Conservation (phyloP, 2,797 vertebrate genomes). For the Toxotes lorentzi region DNA sequence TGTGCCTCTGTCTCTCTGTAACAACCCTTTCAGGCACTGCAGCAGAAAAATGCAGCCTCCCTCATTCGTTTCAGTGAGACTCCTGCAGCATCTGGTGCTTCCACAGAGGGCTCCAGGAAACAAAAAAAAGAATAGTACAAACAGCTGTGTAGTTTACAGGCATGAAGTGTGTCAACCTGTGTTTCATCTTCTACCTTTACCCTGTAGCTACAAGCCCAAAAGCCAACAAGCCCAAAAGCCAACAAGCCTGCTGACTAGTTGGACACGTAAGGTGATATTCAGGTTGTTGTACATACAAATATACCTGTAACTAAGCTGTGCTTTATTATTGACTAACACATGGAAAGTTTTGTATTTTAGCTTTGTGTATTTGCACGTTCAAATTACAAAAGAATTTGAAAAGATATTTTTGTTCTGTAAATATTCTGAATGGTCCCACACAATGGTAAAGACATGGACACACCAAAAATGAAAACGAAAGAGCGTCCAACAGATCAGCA, state of each 20-base stretch:
- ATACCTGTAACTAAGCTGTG: too few species aligned
- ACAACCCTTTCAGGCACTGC: conserved; percentile 41
- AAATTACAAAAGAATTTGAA: not conserved
- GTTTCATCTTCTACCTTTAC: not conserved
- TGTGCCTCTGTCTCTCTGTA: not conserved
- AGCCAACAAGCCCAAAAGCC: not conserved
- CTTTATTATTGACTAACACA: too few species aligned
- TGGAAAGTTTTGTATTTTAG: too few species aligned
- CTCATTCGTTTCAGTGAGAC: conserved; percentile 5
- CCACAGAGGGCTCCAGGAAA: not conserved
- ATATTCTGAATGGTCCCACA: too few species aligned
- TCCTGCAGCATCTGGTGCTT: conserved; percentile 26
- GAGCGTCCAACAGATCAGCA: too few species aligned
- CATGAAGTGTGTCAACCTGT: not conserved
- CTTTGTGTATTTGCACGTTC: not conserved
- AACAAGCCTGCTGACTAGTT: not conserved
- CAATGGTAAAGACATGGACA: not conserved
- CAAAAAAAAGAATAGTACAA: not conserved
- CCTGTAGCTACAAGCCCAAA: not conserved
- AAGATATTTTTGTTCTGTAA: too few species aligned
- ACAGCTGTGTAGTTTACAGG: not conserved
- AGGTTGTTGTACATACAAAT: not conserved
- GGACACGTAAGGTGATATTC: not conserved
- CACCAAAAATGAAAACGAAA: not conserved
- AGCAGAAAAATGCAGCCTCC: conserved; percentile 37